Conservation (phyloP, 1,140 invertebrate species). For the Meloidogyne hapla region DNA sequence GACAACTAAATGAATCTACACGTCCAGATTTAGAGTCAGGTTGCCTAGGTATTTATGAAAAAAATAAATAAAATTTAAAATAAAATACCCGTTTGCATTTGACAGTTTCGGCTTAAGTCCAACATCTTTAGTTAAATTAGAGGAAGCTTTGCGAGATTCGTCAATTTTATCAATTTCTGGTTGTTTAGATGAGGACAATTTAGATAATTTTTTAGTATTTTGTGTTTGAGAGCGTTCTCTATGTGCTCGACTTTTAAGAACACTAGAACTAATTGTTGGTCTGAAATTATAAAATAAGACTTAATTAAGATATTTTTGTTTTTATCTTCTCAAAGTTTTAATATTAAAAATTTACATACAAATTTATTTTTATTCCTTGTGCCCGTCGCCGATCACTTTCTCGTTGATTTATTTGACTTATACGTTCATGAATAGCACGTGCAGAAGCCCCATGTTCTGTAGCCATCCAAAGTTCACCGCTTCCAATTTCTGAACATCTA, state of each 20-base stretch:
- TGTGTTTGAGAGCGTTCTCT: conserved; percentile 40
- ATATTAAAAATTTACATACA: conserved; percentile 28
- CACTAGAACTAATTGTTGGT: conserved; percentile 36
- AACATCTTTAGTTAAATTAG: conserved; percentile 5
- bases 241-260: conserved; percentile 40
- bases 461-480: conserved; percentile 42
- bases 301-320: background rate
- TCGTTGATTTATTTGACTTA: conserved; percentile 34
- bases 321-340: background rate
- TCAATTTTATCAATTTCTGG: background rate
- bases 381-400: conserved; percentile 38
- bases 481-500: conserved; percentile 39
- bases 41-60: conserved; percentile 2
- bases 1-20: conserved; percentile 20
- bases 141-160: conserved; percentile 4
- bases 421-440: conserved; percentile 41
- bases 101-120: background rate
- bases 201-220: conserved; percentile 10
- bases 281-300: conserved; percentile 18
- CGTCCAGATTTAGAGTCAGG: background rate
- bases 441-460: conserved; percentile 36
- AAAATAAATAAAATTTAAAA: background rate
- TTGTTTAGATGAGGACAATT: background rate
- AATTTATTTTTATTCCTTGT: conserved; percentile 41
- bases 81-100: background rate